phyloP scores from a whole-genome alignment of 2,888 invertebrate genomes.

The Elaeidobius kamerunicus region DNA sequence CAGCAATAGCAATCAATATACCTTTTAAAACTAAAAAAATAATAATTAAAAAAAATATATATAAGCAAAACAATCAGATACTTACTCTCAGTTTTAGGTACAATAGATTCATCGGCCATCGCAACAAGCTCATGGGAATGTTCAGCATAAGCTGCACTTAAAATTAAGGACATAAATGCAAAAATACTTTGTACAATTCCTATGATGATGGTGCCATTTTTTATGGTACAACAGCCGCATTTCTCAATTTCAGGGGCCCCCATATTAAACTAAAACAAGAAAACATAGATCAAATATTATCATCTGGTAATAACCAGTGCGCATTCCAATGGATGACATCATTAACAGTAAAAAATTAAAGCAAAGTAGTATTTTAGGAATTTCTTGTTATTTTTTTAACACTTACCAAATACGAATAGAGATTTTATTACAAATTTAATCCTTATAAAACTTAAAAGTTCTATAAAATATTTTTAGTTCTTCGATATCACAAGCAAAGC shows the following conservation, averaged over 20 bases:
- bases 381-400: too few species aligned
- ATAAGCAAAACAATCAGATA: conserved; percentile 3
- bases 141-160: conserved; percentile 47
- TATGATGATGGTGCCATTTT: conserved; percentile 46
- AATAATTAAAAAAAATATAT: conserved; percentile 13
- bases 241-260: conserved; percentile 35
- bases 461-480: too few species aligned
- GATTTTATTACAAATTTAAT: too few species aligned
- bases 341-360: too few species aligned
- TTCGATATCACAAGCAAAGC: too few species aligned
- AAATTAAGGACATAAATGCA: conserved; percentile 44
- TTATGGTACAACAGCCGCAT: conserved; percentile 41
- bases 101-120: conserved; percentile 44
- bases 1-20: conserved; percentile 43
- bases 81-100: conserved; percentile 42
- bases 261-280: conserved; percentile 31
- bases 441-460: too few species aligned
- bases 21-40: conserved; percentile 42
- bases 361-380: too few species aligned
- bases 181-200: conserved; percentile 46
- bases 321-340: too few species aligned
- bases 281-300: too few species aligned
- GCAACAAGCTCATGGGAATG: conserved; percentile 47
- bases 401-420: too few species aligned
- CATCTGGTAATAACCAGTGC: too few species aligned